Evolutionary conservation across 2,888 invertebrate genomes (phyloP), one percentile per base, ranked within the genome.

Genomic region (Microctonus aethiopoides): DNA sequence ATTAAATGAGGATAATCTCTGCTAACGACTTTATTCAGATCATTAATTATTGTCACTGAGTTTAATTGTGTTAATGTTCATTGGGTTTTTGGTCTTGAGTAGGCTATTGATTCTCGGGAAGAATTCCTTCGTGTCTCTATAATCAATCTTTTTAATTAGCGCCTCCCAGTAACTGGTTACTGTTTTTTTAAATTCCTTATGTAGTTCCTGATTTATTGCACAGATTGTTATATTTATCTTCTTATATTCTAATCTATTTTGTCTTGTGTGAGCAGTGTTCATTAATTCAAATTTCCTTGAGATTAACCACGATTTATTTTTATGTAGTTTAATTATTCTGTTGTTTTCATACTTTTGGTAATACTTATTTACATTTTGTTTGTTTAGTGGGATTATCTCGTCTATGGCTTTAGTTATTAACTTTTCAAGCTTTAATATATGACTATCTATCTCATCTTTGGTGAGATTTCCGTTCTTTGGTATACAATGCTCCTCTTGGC

Each of bases 341-440:
- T 61, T 54, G 39, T 39, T 64, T 1, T 41, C 61, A 26, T 72
- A 72, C 56, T 68, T 61, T 22, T n/a, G 22, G 51, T 63, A 60
- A 11, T 71, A 60, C 11, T 68, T 57, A 11, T 26, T 11, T 7
- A 39, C 4, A 32, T 29, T 11, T 20, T 9, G 20, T 46, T 70
- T 16, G n/a, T 52, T 1, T 46, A n/a, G n/a, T n/a, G n/a, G n/a
- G n/a, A n/a, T n/a, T n/a, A n/a, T n/a, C n/a, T n/a, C n/a, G n/a
- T n/a, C n/a, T n/a, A n/a, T n/a, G n/a, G n/a, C n/a, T n/a, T n/a
- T n/a, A n/a, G n/a, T n/a, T n/a, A n/a, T n/a, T n/a, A n/a, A n/a
- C n/a, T 20, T 13, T 68, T 67, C 6, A 68, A 20, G n/a, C n/a
- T n/a, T n/a, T n/a, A n/a, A n/a, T n/a, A 71, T 67, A 41, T 52